Conservation (phyloP, 2,797 vertebrate species). For the Sphenodon punctatus region DNA sequence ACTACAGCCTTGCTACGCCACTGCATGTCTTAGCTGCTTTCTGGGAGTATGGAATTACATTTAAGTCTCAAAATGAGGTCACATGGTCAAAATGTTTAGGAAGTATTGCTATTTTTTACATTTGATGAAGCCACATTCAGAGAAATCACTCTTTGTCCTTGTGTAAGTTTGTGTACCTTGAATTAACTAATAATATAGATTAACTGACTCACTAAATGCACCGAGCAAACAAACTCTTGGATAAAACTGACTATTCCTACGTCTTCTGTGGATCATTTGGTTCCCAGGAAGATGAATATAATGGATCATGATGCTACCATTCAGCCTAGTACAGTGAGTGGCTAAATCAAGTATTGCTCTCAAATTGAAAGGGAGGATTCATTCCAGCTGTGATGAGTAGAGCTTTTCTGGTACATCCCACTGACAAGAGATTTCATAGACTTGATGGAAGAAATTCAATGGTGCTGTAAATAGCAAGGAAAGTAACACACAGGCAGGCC, state of each 20-base stretch:
- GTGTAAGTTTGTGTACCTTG: too few species aligned
- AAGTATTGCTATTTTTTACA: too few species aligned
- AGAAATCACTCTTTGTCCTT: too few species aligned
- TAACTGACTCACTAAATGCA: too few species aligned
- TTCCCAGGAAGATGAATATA: background rate
- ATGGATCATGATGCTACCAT: background rate
- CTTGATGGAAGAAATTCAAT: background rate
- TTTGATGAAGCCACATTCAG: too few species aligned
- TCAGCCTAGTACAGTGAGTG: background rate
- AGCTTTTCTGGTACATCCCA: background rate
- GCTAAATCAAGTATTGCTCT: background rate
- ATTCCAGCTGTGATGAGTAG: background rate
- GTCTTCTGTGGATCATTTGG: background rate
- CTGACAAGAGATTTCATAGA: accelerated
- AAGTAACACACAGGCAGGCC: background rate
- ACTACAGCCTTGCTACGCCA: too few species aligned
- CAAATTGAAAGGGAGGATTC: background rate
- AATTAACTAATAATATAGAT: too few species aligned
- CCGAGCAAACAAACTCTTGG: too few species aligned
- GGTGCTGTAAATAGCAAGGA: background rate
- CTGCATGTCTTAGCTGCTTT: too few species aligned
- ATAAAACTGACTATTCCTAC: accelerated
- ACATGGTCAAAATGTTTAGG: too few species aligned
- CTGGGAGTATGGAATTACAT: too few species aligned
- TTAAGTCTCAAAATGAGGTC: too few species aligned